A percentile compares a stretch with the other conserved stretches of the same genome.
phyloP scores from a whole-genome alignment of 2,888 invertebrate genomes.

The Malthinus seriepunctatus region DNA sequence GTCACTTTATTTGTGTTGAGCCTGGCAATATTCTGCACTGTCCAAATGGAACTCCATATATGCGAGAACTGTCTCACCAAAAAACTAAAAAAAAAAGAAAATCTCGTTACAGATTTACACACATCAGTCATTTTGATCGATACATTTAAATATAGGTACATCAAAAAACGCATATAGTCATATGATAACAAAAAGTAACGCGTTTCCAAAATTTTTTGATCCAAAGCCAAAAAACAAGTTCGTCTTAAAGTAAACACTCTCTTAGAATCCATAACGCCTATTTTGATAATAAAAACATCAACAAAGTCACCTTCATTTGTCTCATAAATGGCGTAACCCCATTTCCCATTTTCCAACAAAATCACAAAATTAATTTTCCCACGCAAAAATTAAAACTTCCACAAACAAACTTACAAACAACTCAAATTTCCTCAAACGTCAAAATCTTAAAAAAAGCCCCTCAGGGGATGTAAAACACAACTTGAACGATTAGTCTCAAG shows the following conservation, averaged over 20 bases:
- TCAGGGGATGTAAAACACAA: neutral
- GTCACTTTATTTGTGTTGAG: slow-evolving; percentile 89
- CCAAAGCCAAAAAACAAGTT: slow-evolving; percentile 17
- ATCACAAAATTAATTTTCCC: neutral
- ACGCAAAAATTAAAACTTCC: neutral
- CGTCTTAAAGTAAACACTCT: slow-evolving; percentile 24
- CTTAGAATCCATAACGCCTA: slow-evolving; percentile 11
- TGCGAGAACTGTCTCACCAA: slow-evolving; percentile 87
- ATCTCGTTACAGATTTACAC: slow-evolving; percentile 3
- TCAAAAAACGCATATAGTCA: slow-evolving; percentile 19
- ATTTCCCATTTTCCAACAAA: neutral
- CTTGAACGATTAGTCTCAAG: neutral
- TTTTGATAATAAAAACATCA: slow-evolving; percentile 13
- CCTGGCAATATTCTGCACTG: slow-evolving; percentile 98
- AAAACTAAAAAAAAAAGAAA: slow-evolving; percentile 68
- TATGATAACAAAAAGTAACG: slow-evolving; percentile 17
- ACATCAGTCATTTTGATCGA: slow-evolving; percentile 6
- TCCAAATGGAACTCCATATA: slow-evolving; percentile 98
- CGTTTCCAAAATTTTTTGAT: slow-evolving; percentile 24
- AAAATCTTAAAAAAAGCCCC: neutral
- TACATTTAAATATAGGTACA: slow-evolving; percentile 8
- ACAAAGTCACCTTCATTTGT: slow-evolving; percentile 27
- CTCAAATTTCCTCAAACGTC: neutral
- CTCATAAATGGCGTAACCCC: slow-evolving; percentile 2
- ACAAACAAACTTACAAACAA: no score